Conservation (phyloP, 1,140 invertebrate species). For the Drosophila pectinifera region DNA sequence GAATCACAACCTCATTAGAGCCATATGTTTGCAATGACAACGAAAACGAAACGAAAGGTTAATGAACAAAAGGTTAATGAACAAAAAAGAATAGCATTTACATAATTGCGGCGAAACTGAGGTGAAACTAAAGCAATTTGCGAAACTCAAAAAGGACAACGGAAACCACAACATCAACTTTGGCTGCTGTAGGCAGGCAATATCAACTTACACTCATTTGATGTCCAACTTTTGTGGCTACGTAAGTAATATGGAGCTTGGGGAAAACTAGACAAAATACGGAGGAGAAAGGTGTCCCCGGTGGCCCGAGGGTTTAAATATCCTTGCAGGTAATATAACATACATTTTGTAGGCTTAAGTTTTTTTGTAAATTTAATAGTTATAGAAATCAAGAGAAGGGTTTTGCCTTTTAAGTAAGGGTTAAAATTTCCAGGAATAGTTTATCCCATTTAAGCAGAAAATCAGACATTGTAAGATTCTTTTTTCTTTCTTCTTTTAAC, state of each 20-base stretch:
- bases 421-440: neutral
- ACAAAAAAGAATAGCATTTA: constrained; percentile 43
- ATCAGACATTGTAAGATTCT: too few relatives aligned
- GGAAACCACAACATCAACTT: constrained; percentile 52
- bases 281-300: constrained; percentile 11
- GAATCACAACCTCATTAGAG: constrained; percentile 25
- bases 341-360: neutral
- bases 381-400: too few relatives aligned
- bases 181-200: constrained; percentile 19
- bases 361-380: too few relatives aligned
- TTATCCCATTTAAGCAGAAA: neutral
- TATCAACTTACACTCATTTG: constrained; percentile 51
- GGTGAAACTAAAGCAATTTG: constrained; percentile 42
- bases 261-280: constrained; percentile 21
- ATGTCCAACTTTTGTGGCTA: constrained; percentile 28
- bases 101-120: constrained; percentile 39
- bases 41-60: constrained; percentile 36
- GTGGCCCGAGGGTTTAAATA: constrained; percentile 28
- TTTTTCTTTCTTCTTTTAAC: neutral
- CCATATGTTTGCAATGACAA: constrained; percentile 13
- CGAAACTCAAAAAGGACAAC: constrained; percentile 57
- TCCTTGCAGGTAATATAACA: constrained; percentile 1
- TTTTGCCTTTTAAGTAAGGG: too few relatives aligned
- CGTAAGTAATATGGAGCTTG: neutral
- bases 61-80: constrained; percentile 48